A percentile compares a stretch with the other conserved stretches of the same genome.
phyloP scores from a whole-genome alignment of 2,113 vertebrate species.

The Australoheros scitulus region DNA sequence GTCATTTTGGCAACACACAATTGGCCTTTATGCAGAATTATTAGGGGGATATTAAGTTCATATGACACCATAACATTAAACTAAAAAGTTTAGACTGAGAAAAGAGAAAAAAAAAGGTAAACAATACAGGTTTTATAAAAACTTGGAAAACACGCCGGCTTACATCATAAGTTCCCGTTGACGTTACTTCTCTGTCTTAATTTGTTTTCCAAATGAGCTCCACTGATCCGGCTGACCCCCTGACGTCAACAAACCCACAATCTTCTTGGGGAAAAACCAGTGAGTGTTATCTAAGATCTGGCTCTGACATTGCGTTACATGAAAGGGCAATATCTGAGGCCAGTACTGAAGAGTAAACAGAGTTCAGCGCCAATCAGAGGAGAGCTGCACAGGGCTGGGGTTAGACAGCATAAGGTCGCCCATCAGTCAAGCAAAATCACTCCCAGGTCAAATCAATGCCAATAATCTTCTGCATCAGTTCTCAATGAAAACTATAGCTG shows the following conservation, averaged over 20 bases:
- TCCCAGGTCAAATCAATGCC: background rate
- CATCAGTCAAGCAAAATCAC: background rate
- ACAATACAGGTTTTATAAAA: no score
- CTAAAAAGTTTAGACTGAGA: no score
- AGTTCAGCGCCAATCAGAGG: background rate
- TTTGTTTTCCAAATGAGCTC: constrained; percentile 10
- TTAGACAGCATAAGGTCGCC: background rate
- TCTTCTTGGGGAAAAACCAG: background rate
- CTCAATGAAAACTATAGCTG: background rate
- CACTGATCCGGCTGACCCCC: background rate
- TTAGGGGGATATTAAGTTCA: background rate
- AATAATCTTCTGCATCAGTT: background rate
- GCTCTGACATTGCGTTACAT: constrained; percentile 21
- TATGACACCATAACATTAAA: background rate
- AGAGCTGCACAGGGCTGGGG: background rate
- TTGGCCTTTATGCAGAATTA: background rate
- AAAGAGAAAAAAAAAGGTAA: no score
- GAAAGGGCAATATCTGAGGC: background rate
- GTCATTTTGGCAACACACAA: background rate
- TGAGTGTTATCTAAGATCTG: constrained; percentile 20
- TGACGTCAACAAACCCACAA: background rate
- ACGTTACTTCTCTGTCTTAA: background rate
- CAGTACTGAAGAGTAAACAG: background rate
- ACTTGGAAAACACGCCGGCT: background rate
- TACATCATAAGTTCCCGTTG: background rate